phyloP scores from a whole-genome alignment of 1,140 invertebrate genomes.

The Phortica variegata region DNA sequence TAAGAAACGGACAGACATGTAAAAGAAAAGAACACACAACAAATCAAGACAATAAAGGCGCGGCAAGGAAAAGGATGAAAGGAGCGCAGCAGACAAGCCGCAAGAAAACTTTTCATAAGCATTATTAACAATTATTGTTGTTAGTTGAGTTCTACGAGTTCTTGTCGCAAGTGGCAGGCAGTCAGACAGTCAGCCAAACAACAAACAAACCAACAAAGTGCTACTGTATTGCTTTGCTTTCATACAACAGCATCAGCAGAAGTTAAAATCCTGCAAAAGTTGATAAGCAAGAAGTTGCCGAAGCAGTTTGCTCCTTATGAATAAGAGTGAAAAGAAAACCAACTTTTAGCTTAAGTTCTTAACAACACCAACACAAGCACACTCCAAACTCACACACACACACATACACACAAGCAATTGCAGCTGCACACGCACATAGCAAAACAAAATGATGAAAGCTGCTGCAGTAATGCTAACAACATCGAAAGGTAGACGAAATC shows the following conservation, averaged over 20 bases:
- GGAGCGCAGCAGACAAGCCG: slow-evolving; percentile 24
- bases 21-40: slow-evolving; percentile 30
- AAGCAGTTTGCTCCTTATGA: slow-evolving; percentile 26
- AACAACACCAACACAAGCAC: slow-evolving; percentile 30
- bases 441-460: slow-evolving; percentile 19
- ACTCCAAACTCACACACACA: too few species aligned
- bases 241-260: slow-evolving; percentile 8
- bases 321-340: slow-evolving; percentile 1
- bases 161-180: slow-evolving; percentile 39
- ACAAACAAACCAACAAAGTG: slow-evolving; percentile 5
- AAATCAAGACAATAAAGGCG: slow-evolving; percentile 47
- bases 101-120: slow-evolving; percentile 47
- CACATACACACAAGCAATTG: too few species aligned
- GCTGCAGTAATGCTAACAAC: slow-evolving; percentile 11
- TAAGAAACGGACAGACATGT: slow-evolving; percentile 13
- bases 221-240: slow-evolving; percentile 10
- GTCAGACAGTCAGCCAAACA: slow-evolving; percentile 5
- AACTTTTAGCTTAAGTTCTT: slow-evolving; percentile 38
- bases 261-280: slow-evolving; percentile 51
- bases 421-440: background rate
- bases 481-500: slow-evolving; percentile 3
- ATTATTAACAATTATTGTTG: slow-evolving; percentile 55
- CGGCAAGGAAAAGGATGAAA: slow-evolving; percentile 36
- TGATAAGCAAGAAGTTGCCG: slow-evolving; percentile 43
- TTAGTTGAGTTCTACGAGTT: slow-evolving; percentile 35